Evolutionary conservation across 2,888 invertebrate species (phyloP).

Genomic region (Diarsia rubi): DNA sequence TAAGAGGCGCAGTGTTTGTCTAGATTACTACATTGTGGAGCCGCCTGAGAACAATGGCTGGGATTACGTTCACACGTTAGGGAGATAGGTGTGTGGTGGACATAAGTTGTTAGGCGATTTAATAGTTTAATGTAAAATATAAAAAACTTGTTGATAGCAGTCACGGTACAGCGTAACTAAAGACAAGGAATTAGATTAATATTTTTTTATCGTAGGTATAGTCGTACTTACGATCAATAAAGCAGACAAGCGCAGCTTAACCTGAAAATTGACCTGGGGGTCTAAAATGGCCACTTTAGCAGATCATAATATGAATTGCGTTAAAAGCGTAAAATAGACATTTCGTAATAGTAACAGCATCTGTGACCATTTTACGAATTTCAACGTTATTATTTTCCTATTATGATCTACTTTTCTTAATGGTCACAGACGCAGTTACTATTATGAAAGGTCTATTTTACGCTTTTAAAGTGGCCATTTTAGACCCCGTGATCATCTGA

Average conservation of each 20-base stretch:
- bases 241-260: not conserved
- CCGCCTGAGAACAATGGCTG: constrained; percentile 50
- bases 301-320: too few species aligned
- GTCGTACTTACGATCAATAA: not conserved
- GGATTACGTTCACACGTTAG: constrained; percentile 44
- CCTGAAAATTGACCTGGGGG: too few species aligned
- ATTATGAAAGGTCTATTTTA: too few species aligned
- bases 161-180: not conserved
- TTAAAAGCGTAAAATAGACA: too few species aligned
- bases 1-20: constrained; percentile 36
- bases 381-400: too few species aligned
- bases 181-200: not conserved
- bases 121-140: not conserved
- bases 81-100: not conserved
- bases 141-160: not conserved
- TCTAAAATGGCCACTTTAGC: too few species aligned
- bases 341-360: too few species aligned
- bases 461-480: too few species aligned
- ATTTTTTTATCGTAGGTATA: not conserved
- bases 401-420: too few species aligned
- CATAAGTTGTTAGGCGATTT: not conserved
- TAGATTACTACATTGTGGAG: constrained; percentile 28
- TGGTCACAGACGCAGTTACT: too few species aligned
- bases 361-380: too few species aligned
- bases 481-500: too few species aligned